These are phyloP conservation scores for Altica lythri DNA, from an alignment of 2,888 invertebrate genomes.

Conservation along the genomic window DNA sequence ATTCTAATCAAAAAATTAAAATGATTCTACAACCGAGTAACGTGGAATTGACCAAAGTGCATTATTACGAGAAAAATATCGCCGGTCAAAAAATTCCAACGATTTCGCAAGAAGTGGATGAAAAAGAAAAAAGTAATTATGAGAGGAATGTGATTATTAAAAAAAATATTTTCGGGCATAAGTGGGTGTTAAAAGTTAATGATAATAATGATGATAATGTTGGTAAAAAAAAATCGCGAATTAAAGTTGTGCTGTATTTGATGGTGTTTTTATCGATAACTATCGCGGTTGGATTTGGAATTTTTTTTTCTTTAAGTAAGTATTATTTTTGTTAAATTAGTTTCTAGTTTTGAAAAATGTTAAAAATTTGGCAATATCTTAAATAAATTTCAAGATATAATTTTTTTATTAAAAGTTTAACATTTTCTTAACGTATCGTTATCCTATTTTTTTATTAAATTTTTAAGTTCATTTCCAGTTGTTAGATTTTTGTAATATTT, in stretches of 20 bases:
- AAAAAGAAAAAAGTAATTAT: constrained; percentile 43
- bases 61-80: constrained; percentile 47
- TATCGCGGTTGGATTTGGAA: constrained; percentile 47
- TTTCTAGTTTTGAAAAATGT: no score
- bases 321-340: no score
- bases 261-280: constrained; percentile 47
- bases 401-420: no score
- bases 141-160: constrained; percentile 50
- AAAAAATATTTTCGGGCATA: constrained; percentile 53
- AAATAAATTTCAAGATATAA: no score
- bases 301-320: constrained; percentile 49
- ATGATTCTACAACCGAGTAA: constrained; percentile 45
- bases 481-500: no score
- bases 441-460: no score
- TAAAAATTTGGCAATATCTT: no score
- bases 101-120: constrained; percentile 47
- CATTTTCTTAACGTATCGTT: no score
- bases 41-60: constrained; percentile 53
- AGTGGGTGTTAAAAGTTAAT: constrained; percentile 55
- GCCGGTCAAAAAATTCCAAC: constrained; percentile 44
- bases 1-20: not conserved
- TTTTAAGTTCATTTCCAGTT: no score
- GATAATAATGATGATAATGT: constrained; percentile 41
- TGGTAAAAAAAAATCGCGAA: constrained; percentile 34
- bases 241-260: constrained; percentile 43